Evolutionary conservation across 2,797 vertebrate genomes (phyloP), one percentile per base, ranked within the genome.

Genomic region (Bradypodion pumilum): DNA sequence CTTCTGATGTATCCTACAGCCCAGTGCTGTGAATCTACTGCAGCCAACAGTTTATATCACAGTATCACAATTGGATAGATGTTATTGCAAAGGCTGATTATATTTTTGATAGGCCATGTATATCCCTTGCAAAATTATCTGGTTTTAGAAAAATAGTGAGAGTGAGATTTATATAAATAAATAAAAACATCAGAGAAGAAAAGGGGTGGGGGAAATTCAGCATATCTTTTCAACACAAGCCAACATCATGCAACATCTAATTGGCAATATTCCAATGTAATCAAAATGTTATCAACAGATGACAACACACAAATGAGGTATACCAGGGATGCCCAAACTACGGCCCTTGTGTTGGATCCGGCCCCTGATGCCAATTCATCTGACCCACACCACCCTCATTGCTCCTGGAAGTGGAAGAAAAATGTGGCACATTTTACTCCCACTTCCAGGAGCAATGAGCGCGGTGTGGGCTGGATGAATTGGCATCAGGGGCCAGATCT

Each of bases 31-130:
- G 83, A n/a, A 72, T 66, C 75, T 87, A 86, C 85, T 87, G 80
- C 88, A 86, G 62, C 69, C 80, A 85, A 16, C 0, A 0, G 15
- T 85, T 87, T 40, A 92, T 82, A 90, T 82, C 68, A 87, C 81
- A 88, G 85, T 23, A 35, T 63, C 84, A 76, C 63, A 75, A 80
- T 15, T 83, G 74, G 23, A 87, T 81, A 83, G 87, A 89, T 88
- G 86, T 72, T 84, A 81, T 44, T 86, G 56, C 60, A 85, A 85
- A 87, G 66, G 75, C 0, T 87, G 80, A 83, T 35, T 27, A 90
- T 91, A 87, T 90, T 74, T 44, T 59, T 86, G 86, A 89, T 81
- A 86, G 15, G 2, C 1, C 46, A 89, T 85, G 75, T 81, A 78
- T 78, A 81, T 74, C 86, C 81, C 81, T 81, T 77, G 78, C 46